phyloP scores from a whole-genome alignment of 2,888 invertebrate genomes.

The Aethes cnicana region DNA sequence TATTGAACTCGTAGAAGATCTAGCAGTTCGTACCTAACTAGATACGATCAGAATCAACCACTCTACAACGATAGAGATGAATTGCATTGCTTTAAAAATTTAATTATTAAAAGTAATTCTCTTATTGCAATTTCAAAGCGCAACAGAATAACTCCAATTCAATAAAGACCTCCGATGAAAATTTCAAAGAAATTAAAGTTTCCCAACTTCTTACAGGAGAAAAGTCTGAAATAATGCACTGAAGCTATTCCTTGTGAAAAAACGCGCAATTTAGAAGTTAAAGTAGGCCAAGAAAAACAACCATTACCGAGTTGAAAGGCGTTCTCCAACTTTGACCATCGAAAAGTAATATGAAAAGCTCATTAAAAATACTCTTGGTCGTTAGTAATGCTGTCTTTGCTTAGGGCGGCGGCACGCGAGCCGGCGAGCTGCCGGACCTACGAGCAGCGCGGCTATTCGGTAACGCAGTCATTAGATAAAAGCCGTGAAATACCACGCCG shows the following conservation, averaged over 20 bases:
- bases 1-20: too few relatives aligned
- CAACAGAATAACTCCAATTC: too few relatives aligned
- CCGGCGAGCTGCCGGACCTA: not conserved
- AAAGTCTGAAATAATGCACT: constrained; percentile 18
- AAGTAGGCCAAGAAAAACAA: constrained; percentile 42
- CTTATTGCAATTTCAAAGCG: too few relatives aligned
- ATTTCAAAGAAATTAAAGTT: constrained; percentile 15
- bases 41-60: too few relatives aligned
- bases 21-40: too few relatives aligned
- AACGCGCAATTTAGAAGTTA: constrained; percentile 13
- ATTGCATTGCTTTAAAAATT: too few relatives aligned
- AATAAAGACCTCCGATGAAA: constrained; percentile 3
- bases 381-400: constrained; percentile 27
- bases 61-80: too few relatives aligned
- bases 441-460: not conserved
- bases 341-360: constrained; percentile 42
- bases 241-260: constrained; percentile 5
- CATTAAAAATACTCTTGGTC: constrained; percentile 50
- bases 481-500: too few relatives aligned
- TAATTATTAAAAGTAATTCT: too few relatives aligned
- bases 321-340: constrained; percentile 51
- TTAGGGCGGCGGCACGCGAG: constrained; percentile 15
- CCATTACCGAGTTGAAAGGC: constrained; percentile 48
- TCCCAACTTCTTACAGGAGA: not conserved
- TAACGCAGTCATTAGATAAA: too few relatives aligned